Evolutionary conservation across 1,140 invertebrate species (phyloP), one percentile per base, ranked within the genome.

Genomic region (Leptinotarsa texana): DNA sequence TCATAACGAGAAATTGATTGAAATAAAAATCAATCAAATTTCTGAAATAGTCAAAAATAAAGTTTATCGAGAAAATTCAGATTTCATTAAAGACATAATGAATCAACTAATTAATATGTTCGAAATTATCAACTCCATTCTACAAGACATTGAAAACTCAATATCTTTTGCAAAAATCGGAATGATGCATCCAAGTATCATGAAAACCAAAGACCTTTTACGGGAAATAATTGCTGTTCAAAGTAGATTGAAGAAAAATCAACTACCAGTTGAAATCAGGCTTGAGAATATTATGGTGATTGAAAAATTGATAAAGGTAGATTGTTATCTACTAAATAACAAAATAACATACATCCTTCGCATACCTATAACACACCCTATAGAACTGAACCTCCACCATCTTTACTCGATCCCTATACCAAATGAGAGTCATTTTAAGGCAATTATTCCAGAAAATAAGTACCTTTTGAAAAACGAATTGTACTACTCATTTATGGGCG

Each of bases 71-170:
- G 63, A 63, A 63, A 63, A 63, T 24, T 22, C 13, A 17, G 8
- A 63, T 18, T 63, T 63, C 63, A 63, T 18, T 18, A 63, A 63
- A 63, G 6, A 63, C 18, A 63, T 24, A 3, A 6, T 63, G 2
- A 17, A 21, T 24, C 1, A 63, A 63, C 13, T 63, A 11, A 63
- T 63, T 18, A 63, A 13, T 63, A 63, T 63, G 63, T 21, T 63
- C 6, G 63, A 63, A 63, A 63, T 63, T 13, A 63, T 17, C 13
- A 63, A 22, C 18, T 63, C 63, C 3, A 63, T 63, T 63, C 63
- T 63, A 13, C 18, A 63, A 63, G 63, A 63, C 18, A 63, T 63
- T 24, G 63, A 63, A 24, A 63, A 24, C 5, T 63, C 63, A 22
- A 1, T 63, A 17, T 18, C 21, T 21, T 63, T 63, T 63, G 21